Base-by-base conservation (phyloP, 2,113 vertebrate genomes). In the Sisor rabdophorus region DNA sequence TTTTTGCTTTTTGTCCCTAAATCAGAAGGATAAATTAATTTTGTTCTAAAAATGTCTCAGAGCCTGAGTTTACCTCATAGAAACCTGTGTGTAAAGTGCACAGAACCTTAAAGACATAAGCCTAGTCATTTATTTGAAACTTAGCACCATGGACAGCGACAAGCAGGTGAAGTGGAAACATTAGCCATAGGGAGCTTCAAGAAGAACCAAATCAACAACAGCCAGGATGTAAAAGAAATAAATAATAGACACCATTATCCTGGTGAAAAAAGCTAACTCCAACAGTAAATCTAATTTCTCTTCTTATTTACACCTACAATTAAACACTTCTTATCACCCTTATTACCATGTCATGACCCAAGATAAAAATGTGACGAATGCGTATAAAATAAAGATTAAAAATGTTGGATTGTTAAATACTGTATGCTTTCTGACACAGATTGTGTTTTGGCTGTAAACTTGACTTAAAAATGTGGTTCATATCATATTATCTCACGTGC, bases 71-170 rank as follows among this genome's bases (percentile, higher is more conserved):
- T n/a, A n/a, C n/a, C n/a, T 30, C 9, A 44, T 44, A 26, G 12
- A 30, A 52, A 28, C 52, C n/a, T 59, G 32, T 71, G 22, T 4
- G 4, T 24, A 61, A 47, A 44, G 52, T 36, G 19, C 50, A n/a
- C 28, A 68, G 55, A 63, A 36, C 47, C 52, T 47, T 11, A 40
- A 73, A 2, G 52, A 48, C 2, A 13, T 19, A 22, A 75, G 53
- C 67, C 28, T 30, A 58, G 19, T 22, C 58, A 53, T 28, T 77
- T 71, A 65, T 26, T 40, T 44, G 22, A n/a, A n/a, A 44, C 79
- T 82, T 73, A 82, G 80, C 50, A 81, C 71, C 76, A 65, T 17
- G 71, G 76, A 81, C 71, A 81, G 72, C 3, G 30, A 53, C 71
- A 53, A 50, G 53, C 22, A 32, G 50, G 8, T 59, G 19, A 58